phyloP scores from a whole-genome alignment of 2,113 vertebrate genomes.

The Myiagra hebetior region DNA sequence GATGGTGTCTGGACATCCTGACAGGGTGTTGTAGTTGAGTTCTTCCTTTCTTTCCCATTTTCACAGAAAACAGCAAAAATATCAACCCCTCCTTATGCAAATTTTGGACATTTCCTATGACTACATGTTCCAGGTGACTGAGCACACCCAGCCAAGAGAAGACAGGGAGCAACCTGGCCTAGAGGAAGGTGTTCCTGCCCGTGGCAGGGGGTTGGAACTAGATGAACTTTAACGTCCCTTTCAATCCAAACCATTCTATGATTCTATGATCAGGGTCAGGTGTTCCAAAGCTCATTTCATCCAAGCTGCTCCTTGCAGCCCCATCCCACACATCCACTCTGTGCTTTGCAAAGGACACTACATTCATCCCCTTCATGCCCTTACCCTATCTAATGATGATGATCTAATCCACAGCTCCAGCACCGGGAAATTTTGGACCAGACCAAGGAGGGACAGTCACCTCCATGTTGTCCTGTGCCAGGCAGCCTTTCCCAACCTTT shows the following conservation, averaged over 20 bases:
- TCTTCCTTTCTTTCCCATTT: neutral
- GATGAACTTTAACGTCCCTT: neutral
- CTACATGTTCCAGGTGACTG: neutral
- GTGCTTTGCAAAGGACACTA: neutral
- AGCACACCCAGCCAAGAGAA: neutral
- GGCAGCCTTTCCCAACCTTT: neutral
- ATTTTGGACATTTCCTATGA: neutral
- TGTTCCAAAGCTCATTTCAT: accelerated
- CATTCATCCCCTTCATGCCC: neutral
- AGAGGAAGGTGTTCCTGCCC: neutral
- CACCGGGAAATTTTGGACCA: neutral
- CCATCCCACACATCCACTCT: accelerated
- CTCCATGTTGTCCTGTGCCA: neutral
- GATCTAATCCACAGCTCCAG: neutral
- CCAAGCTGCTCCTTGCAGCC: neutral
- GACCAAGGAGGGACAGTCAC: neutral
- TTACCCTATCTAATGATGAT: neutral
- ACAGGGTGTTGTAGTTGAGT: neutral
- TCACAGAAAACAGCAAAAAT: neutral
- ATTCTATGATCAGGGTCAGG: neutral
- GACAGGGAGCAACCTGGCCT: neutral
- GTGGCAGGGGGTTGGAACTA: neutral
- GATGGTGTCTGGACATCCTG: neutral
- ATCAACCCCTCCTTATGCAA: neutral
- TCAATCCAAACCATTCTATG: neutral